phyloP scores from a whole-genome alignment of 2,888 invertebrate species.

The Phortica magna region DNA sequence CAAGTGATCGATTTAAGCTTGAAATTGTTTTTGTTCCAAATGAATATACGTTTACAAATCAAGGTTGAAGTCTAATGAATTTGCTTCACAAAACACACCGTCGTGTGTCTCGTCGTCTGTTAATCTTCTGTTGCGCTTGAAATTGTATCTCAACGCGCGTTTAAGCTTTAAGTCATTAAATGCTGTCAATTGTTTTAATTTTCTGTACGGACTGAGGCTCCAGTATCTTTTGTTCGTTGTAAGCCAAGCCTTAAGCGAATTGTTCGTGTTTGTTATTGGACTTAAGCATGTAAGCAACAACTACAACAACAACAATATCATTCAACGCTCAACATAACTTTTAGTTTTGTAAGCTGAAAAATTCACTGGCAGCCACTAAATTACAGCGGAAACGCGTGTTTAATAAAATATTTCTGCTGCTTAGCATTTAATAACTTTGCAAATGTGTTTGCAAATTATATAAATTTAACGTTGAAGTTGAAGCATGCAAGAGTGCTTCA shows the following conservation, averaged over 20 bases:
- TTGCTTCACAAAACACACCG: background rate
- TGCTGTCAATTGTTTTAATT: background rate
- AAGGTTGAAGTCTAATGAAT: background rate
- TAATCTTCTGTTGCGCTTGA: background rate
- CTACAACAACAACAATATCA: background rate
- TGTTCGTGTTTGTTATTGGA: background rate
- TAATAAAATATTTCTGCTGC: background rate
- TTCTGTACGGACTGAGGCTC: background rate
- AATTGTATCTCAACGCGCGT: background rate
- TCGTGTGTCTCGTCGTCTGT: background rate
- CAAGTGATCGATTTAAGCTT: conserved; percentile 10
- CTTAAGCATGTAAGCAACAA: background rate
- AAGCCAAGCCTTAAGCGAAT: background rate
- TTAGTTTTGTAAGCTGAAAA: background rate
- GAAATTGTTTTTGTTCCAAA: background rate
- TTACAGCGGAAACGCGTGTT: conserved; percentile 13
- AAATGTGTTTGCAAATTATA: conserved; percentile 4
- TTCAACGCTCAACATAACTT: background rate
- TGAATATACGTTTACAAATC: conserved; percentile 18
- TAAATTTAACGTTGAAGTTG: conserved; percentile 5
- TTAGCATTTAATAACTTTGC: background rate
- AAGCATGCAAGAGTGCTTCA: background rate
- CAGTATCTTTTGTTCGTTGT: conserved; percentile 4
- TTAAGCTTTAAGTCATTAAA: conserved; percentile 25
- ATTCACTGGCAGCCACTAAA: background rate